Evolutionary conservation across 2,113 vertebrate species (phyloP), one percentile per base, ranked within the genome.

Genomic region (Eublepharis macularius): DNA sequence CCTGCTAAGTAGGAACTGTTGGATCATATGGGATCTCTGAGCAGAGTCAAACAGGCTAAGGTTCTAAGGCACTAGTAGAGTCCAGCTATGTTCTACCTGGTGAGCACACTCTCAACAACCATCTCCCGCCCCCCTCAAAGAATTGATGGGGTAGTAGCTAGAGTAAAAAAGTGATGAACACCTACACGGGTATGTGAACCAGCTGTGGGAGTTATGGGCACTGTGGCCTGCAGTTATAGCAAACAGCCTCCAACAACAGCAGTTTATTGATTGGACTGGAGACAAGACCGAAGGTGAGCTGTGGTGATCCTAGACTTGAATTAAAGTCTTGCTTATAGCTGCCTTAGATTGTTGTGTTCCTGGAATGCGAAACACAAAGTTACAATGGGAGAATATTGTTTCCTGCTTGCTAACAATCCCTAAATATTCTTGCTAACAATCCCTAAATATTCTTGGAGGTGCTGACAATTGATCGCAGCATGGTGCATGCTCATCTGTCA

Each of bases 381-480:
- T 79, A 34, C 79, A 86, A 68, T 34, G n/a, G 12, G 34, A 54
- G 60, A 65, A 63, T 83, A 34, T 73, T 79, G 66, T 73, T 83
- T 82, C 81, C 76, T 70, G 43, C 51, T 82, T 79, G 76, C n/a
- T 51, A 72, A 72, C 41, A 26, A 39, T 49, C 74, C 34, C 75
- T 87, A 78, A 83, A 83, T 79, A 86, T 85, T 80, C 49, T 36
- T 9, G 17, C n/a, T 51, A 72, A 72, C 41, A 26, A 39, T 49
- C 74, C 34, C 75, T 87, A 78, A 83, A 83, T 79, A 86, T 85
- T 80, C 49, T 36, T 9, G 17, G 54, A 43, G 57, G 54, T 74
- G 81, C 54, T 73, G 54, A 66, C 54, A 74, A 72, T 83, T n/a
- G n/a, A 83, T 41, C 66, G 11, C 32, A n/a, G 32, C 26, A 26